phyloP scores from a whole-genome alignment of 2,888 invertebrate species.

The Protonemura montana region DNA sequence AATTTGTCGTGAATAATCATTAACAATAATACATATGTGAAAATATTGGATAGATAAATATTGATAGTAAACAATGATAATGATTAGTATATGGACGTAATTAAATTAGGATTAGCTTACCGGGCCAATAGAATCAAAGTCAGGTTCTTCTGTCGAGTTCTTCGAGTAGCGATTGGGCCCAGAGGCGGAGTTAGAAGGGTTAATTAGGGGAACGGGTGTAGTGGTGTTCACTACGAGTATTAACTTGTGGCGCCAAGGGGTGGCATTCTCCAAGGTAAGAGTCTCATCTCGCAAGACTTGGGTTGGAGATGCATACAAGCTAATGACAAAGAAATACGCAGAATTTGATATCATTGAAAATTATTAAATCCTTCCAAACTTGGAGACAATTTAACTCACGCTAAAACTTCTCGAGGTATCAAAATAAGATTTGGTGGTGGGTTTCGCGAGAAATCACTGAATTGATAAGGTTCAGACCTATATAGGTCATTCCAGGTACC shows the following conservation, averaged over 20 bases:
- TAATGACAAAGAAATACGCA: too few relatives aligned
- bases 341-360: too few relatives aligned
- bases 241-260: conserved; percentile 66
- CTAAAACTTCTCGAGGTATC: conserved; percentile 63
- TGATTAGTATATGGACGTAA: too few relatives aligned
- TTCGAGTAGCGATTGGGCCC: conserved; percentile 43
- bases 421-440: conserved; percentile 53
- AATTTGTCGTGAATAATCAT: too few relatives aligned
- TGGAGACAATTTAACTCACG: conserved; percentile 57
- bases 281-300: conserved; percentile 64
- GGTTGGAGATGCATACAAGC: conserved; percentile 64
- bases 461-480: background rate
- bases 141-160: conserved; percentile 43
- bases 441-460: background rate
- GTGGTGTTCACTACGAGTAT: conserved; percentile 71
- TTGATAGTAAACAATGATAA: conserved; percentile 14
- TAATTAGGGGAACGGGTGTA: conserved; percentile 57
- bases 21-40: too few relatives aligned
- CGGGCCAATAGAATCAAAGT: conserved; percentile 51
- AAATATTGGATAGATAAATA: background rate
- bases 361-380: too few relatives aligned
- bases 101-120: conserved; percentile 47
- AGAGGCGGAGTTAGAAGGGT: background rate
- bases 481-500: background rate
- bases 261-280: conserved; percentile 64